Base-by-base conservation (phyloP, 2,797 vertebrate species). In the Dromococcyx pavoninus region DNA sequence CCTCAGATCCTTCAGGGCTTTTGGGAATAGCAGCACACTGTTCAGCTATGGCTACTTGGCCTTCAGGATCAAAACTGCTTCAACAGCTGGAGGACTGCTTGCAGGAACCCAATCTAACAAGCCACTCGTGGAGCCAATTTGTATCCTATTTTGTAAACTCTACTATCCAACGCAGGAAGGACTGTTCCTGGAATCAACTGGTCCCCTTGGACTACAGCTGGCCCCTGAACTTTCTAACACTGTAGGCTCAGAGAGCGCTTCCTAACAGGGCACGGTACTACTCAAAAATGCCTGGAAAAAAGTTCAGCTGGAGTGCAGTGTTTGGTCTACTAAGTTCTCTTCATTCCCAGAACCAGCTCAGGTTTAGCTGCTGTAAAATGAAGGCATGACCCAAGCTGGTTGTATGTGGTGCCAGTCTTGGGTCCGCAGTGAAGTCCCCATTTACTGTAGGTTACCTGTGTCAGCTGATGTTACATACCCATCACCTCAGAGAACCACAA, bases 391-490 rank as follows among this genome's bases (percentile, higher is more conserved):
- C 8, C 25, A 76, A 76, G 35, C 25, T 73, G 56, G n/a, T 2
- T 48, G 39, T 11, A 50, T 0, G 0, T 11, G 19, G 16, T 48
- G 35, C 25, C 56, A 64, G 50, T n/a, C 53, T 61, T 9, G 21
- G 11, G 16, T 7, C 66, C 41, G 14, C 46, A 60, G 64, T 1
- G 4, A 66, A 27, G 41, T 62, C 17, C 8, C 25, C 21, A 4
- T 46, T 39, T 75, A 19, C 39, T 77, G 39, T n/a, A 53, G 22
- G 39, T 58, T 56, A 86, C 35, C 16, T 0, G 0, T 8, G 43
- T n/a, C 61, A 57, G 72, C 32, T 7, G 9, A 28, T 56, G 64
- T 35, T 70, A 56, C 32, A 58, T 22, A 17, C 24, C 43, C n/a
- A 48, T n/a, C 81, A 50, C 17, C 39, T 5, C 27, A 39, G 56